Evolutionary conservation across 2,113 vertebrate genomes (phyloP).

Genomic region (Lanius collurio): DNA sequence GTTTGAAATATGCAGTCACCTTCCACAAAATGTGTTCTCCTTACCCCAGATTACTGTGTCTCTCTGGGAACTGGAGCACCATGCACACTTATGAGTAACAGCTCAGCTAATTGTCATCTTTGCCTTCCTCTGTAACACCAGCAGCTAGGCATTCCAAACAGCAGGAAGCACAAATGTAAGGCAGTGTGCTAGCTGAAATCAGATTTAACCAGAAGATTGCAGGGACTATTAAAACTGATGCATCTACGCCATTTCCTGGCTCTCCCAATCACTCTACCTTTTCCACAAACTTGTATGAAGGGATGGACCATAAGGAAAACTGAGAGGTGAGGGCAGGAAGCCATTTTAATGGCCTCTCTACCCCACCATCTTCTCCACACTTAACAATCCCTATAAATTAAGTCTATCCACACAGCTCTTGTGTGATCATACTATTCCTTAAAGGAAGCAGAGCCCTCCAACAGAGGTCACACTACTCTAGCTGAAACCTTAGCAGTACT

Average conservation of each 20-base stretch:
- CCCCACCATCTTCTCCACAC: background rate
- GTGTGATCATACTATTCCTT: background rate
- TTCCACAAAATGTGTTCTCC: background rate
- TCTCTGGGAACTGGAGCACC: background rate
- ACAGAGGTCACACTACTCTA: background rate
- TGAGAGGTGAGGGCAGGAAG: background rate
- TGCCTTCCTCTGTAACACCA: background rate
- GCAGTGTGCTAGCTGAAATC: background rate
- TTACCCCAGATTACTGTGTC: background rate
- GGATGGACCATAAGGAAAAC: background rate
- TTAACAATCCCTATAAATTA: background rate
- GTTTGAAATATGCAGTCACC: rapidly evolving
- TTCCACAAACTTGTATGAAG: background rate
- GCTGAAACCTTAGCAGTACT: background rate
- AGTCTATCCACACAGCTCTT: background rate
- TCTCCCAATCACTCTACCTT: background rate
- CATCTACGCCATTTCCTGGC: background rate
- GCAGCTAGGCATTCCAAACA: background rate
- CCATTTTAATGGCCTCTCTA: background rate
- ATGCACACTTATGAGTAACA: background rate
- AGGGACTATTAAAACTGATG: background rate
- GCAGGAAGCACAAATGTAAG: background rate
- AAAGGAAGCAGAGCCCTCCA: background rate
- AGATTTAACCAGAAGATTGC: background rate
- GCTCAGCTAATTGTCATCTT: slow-evolving; percentile 22